phyloP scores from a whole-genome alignment of 1,140 invertebrate species.

The Metaphire vulgaris region DNA sequence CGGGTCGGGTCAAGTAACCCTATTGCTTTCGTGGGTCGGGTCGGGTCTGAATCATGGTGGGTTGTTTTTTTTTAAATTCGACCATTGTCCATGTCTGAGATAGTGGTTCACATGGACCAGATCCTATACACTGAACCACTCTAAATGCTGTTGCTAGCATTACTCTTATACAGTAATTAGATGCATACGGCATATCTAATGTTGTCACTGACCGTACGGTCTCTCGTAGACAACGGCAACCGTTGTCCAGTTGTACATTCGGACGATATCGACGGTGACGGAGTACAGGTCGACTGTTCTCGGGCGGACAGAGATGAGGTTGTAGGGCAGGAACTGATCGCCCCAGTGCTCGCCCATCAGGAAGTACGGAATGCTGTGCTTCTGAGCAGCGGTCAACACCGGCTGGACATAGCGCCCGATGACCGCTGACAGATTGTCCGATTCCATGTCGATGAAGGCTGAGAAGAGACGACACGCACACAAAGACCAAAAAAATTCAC shows the following conservation, averaged over 20 bases:
- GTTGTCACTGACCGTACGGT: constrained; percentile 5
- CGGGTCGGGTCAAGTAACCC: no score
- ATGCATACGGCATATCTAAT: no score
- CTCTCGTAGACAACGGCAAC: constrained; percentile 19
- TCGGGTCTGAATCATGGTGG: no score
- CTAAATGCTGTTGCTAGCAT: no score
- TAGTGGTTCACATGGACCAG: no score
- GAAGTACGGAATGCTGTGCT: constrained; percentile 15
- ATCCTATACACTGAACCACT: no score
- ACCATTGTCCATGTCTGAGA: no score
- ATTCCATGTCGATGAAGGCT: constrained; percentile 18
- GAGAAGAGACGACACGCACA: no score
- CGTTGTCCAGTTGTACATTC: neutral
- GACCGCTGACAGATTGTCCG: constrained; percentile 8
- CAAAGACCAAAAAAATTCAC: no score
- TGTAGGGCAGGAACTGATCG: constrained; percentile 12
- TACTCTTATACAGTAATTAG: no score
- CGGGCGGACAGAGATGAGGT: constrained; percentile 14
- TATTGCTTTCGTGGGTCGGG: no score
- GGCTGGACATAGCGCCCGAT: constrained; percentile 13
- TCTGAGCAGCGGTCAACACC: constrained; percentile 10
- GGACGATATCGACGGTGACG: constrained; percentile 10
- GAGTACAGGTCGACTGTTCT: constrained; percentile 5
- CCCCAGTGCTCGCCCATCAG: neutral
- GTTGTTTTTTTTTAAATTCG: no score